These are phyloP conservation scores for Drosophila albomicans DNA, from an alignment of 1,140 invertebrate species.

Conservation along the genomic window DNA sequence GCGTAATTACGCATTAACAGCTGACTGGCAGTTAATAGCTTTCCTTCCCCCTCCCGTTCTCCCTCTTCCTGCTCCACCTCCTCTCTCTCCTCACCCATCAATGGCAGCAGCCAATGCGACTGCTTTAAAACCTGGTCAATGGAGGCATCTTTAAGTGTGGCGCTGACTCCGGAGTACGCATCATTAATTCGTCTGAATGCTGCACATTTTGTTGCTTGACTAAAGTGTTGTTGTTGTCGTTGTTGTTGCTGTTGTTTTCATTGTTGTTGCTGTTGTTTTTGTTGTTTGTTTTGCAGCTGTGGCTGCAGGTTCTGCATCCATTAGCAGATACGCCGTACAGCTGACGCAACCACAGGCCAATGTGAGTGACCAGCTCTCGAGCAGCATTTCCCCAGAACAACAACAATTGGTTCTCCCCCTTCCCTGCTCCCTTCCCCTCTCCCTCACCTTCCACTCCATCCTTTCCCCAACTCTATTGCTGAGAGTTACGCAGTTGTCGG, in stretches of 20 bases:
- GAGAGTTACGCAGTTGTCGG: constrained; percentile 12
- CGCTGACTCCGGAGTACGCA: constrained; percentile 41
- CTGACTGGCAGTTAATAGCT: constrained; percentile 59
- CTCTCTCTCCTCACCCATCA: no score
- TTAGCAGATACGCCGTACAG: constrained; percentile 51
- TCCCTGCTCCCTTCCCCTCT: background rate
- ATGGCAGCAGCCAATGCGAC: background rate
- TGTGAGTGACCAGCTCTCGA: constrained; percentile 45
- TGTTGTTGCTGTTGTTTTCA: constrained; percentile 13
- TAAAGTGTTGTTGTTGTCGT: constrained; percentile 21
- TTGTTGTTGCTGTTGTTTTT: constrained; percentile 9
- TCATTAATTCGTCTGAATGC: constrained; percentile 72
- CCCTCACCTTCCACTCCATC: no score
- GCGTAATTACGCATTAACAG: constrained; percentile 66
- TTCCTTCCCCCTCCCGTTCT: background rate
- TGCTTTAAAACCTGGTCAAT: constrained; percentile 41
- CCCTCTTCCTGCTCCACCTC: no score
- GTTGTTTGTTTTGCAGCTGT: constrained; percentile 32
- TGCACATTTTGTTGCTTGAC: constrained; percentile 39
- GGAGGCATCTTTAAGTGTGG: constrained; percentile 57
- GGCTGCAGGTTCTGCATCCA: constrained; percentile 39
- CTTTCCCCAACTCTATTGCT: background rate
- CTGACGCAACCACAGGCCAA: constrained; percentile 56
- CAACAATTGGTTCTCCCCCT: constrained; percentile 1
- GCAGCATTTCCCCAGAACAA: constrained; percentile 17